phyloP scores from a whole-genome alignment of 1,140 invertebrate genomes.

The Aricia agestis region DNA sequence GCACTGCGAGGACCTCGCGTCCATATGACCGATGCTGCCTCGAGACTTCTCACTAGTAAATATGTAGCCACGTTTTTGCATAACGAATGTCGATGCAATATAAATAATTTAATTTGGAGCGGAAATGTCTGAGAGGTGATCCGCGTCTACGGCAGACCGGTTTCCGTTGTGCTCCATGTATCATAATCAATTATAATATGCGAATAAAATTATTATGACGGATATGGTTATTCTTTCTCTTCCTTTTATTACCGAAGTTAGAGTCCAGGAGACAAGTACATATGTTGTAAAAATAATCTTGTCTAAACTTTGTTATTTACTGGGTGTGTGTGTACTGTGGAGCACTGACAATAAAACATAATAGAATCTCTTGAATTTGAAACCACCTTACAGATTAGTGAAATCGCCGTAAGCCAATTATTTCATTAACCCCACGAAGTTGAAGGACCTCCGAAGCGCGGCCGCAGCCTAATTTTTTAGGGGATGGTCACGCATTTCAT shows the following conservation, averaged over 20 bases:
- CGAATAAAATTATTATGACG: constrained; percentile 74
- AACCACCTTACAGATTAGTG: too few relatives aligned
- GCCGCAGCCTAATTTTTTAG: too few relatives aligned
- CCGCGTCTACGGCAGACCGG: constrained; percentile 39
- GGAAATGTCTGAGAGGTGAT: constrained; percentile 37
- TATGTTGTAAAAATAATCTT: not conserved
- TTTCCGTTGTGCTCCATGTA: constrained; percentile 64
- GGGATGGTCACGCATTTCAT: too few relatives aligned
- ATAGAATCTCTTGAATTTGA: too few relatives aligned
- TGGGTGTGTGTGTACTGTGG: too few relatives aligned
- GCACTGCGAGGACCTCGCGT: constrained; percentile 45
- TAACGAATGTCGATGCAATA: constrained; percentile 64
- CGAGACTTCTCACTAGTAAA: constrained; percentile 71
- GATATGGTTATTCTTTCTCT: constrained; percentile 35
- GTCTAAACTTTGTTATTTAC: too few relatives aligned
- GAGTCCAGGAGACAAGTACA: not conserved
- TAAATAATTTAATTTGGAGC: constrained; percentile 68
- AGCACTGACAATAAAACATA: too few relatives aligned
- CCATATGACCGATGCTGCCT: constrained; percentile 55
- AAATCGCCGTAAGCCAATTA: too few relatives aligned
- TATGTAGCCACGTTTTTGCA: constrained; percentile 67
- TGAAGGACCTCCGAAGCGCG: too few relatives aligned
- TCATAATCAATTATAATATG: constrained; percentile 75
- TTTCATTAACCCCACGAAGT: too few relatives aligned
- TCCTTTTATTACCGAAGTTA: constrained; percentile 4